A percentile compares a stretch with the other conserved stretches of the same genome.
Evolutionary conservation across 2,113 vertebrate genomes (phyloP).

Genomic region (Melanostigma gelatinosum): DNA sequence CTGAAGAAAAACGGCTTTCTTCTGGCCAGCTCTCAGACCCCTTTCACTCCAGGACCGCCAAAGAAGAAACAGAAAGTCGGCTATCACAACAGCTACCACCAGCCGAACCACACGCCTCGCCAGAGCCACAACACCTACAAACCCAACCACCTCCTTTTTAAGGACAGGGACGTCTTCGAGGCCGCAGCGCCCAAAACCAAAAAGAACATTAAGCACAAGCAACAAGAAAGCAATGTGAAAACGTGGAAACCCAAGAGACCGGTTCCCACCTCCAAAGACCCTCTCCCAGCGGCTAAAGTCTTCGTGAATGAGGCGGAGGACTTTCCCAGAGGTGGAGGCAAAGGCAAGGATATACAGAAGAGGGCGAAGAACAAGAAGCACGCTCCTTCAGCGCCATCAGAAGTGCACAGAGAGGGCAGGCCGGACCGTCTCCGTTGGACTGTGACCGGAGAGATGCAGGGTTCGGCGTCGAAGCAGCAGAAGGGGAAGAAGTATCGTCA

Average conservation of each 20-base stretch:
- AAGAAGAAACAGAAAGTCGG: constrained; percentile 75
- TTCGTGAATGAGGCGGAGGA: constrained; percentile 49
- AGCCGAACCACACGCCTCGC: neutral
- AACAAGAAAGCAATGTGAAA: constrained; percentile 48
- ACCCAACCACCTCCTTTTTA: constrained; percentile 63
- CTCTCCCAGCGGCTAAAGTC: neutral
- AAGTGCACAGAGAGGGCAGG: neutral
- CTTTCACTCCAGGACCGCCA: constrained; percentile 50
- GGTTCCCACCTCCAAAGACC: constrained; percentile 41
- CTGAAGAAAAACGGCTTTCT: constrained; percentile 61
- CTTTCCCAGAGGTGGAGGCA: constrained; percentile 72
- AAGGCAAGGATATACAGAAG: neutral
- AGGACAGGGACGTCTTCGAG: neutral
- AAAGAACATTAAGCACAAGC: constrained; percentile 30
- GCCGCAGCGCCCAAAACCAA: constrained; percentile 34
- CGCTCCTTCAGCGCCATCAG: neutral
- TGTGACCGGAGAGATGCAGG: neutral
- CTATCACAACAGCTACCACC: constrained; percentile 21
- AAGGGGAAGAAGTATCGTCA: constrained; percentile 31
- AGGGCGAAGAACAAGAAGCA: constrained; percentile 29
- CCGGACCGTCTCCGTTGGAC: constrained; percentile 18
- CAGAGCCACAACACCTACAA: constrained; percentile 47
- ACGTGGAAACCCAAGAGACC: constrained; percentile 77
- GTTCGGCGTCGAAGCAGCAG: constrained; percentile 2
- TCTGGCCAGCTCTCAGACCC: neutral